Conservation (phyloP, 2,797 vertebrate species). For the Sciaenops ocellatus region DNA sequence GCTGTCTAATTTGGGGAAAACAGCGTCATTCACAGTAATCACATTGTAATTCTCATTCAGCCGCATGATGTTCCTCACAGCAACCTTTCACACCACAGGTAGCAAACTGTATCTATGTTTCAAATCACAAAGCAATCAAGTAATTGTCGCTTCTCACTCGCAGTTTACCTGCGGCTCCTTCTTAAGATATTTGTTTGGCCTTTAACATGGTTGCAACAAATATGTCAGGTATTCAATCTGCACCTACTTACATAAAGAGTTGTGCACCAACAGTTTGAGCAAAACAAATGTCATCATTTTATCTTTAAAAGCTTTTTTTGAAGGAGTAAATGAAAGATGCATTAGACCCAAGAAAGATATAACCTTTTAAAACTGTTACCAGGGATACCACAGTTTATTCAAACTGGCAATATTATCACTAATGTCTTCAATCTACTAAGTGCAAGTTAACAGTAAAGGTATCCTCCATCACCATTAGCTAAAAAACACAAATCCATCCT, state of each 20-base stretch:
- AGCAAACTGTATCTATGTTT: constrained; percentile 51
- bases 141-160: constrained; percentile 28
- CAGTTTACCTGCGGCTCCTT: constrained; percentile 23
- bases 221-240: constrained; percentile 13
- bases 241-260: constrained; percentile 17
- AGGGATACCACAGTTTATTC: constrained; percentile 26
- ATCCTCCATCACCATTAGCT: constrained; percentile 23
- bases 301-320: constrained; percentile 10
- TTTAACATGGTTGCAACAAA: constrained; percentile 43
- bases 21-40: constrained; percentile 40
- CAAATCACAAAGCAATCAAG: constrained; percentile 61
- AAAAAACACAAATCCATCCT: constrained; percentile 17
- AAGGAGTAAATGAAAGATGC: neutral
- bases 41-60: constrained; percentile 49
- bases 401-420: constrained; percentile 14
- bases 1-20: constrained; percentile 28
- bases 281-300: constrained; percentile 29
- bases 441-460: constrained; percentile 14
- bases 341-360: constrained; percentile 27
- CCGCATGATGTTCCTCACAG: constrained; percentile 36
- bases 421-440: constrained; percentile 39
- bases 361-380: constrained; percentile 37
- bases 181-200: constrained; percentile 40
- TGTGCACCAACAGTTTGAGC: neutral
- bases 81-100: constrained; percentile 44